Evolutionary conservation across 2,888 invertebrate genomes (phyloP).

Genomic region (Dugesia japonica): DNA sequence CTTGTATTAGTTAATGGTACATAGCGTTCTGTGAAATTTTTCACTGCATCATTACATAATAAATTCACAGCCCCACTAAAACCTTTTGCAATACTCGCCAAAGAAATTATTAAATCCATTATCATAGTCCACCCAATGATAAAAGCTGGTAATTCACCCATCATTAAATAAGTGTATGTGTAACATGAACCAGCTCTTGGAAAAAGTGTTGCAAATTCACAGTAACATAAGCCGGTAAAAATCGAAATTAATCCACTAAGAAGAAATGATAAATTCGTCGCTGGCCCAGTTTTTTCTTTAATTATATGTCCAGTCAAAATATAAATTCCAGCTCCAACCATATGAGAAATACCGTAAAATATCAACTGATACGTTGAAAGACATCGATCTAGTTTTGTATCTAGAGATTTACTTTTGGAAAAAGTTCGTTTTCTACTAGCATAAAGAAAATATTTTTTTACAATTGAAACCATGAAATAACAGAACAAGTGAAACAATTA

Average conservation of each 20-base stretch:
- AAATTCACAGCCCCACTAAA: constrained; percentile 33
- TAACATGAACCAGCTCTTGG: constrained; percentile 33
- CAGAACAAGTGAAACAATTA: too few species aligned
- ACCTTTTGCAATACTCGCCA: constrained; percentile 34
- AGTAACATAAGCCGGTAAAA: constrained; percentile 34
- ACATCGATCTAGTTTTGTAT: constrained; percentile 33
- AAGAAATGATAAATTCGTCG: constrained; percentile 31
- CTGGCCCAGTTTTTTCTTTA: constrained; percentile 29
- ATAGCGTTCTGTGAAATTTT: constrained; percentile 25
- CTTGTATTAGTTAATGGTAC: neutral
- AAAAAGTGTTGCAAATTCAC: constrained; percentile 33
- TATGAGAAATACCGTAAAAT: constrained; percentile 32
- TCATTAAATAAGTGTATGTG: constrained; percentile 32
- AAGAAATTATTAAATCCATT: constrained; percentile 29
- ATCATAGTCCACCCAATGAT: constrained; percentile 35
- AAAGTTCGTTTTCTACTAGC: neutral
- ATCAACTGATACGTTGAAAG: constrained; percentile 29
- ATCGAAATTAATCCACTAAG: constrained; percentile 24
- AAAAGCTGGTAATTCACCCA: constrained; percentile 34
- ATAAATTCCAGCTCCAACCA: constrained; percentile 34
- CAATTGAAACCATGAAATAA: neutral
- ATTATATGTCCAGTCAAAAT: constrained; percentile 33
- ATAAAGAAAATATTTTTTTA: neutral
- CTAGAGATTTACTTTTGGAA: neutral
- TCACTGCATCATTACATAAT: constrained; percentile 22